A percentile compares a stretch with the other conserved stretches of the same genome.
Conservation (phyloP, 2,113 vertebrate genomes). For the Zapornia atra region DNA sequence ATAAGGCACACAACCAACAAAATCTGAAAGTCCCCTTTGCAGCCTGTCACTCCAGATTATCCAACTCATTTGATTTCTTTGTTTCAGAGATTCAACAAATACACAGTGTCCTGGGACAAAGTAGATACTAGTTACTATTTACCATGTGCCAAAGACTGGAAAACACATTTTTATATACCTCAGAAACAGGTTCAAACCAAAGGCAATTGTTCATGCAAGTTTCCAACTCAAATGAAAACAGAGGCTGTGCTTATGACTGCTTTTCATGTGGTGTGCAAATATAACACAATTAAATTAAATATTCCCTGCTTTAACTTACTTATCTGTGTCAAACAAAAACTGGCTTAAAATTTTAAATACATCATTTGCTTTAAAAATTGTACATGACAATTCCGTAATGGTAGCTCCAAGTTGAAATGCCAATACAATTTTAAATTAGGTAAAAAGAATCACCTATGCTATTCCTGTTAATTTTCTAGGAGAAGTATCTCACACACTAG, state of each 20-base stretch:
- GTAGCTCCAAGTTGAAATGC: neutral
- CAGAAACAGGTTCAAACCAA: conserved; percentile 21
- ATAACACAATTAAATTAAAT: neutral
- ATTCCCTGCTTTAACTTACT: neutral
- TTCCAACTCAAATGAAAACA: conserved; percentile 44
- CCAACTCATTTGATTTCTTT: conserved; percentile 43
- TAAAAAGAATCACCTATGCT: neutral
- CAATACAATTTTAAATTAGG: neutral
- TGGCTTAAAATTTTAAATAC: neutral
- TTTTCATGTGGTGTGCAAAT: neutral
- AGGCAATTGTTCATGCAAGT: neutral
- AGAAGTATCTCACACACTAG: neutral
- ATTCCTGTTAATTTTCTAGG: neutral
- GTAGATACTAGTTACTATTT: conserved; percentile 52
- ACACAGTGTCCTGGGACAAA: conserved; percentile 17
- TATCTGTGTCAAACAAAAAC: conserved; percentile 7
- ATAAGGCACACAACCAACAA: neutral
- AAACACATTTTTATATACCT: conserved; percentile 44
- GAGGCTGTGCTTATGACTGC: neutral
- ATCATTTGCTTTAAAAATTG: neutral
- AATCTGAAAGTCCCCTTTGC: neutral
- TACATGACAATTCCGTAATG: neutral
- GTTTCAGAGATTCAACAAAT: neutral
- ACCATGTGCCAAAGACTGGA: neutral
- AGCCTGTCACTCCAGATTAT: neutral